Conservation (phyloP, 2,888 invertebrate genomes). For the Hirtodrosophila confusa region DNA sequence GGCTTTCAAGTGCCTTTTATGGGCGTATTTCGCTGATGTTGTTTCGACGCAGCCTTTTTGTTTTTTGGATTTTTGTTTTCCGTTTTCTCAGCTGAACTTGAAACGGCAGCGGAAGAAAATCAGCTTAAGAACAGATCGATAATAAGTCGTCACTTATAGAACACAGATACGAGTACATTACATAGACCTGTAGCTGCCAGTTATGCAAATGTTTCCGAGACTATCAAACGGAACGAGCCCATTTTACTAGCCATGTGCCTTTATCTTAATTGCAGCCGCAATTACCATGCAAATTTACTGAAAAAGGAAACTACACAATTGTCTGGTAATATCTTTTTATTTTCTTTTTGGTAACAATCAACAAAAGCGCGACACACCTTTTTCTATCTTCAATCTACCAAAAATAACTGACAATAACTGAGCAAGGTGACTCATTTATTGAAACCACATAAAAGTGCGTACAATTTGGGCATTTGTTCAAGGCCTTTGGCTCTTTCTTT, state of each 20-base stretch:
- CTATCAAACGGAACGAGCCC: constrained; percentile 8
- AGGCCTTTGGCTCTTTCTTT: constrained; percentile 47
- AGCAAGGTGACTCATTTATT: constrained; percentile 38
- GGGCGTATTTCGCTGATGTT: constrained; percentile 46
- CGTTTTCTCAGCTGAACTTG: constrained; percentile 63
- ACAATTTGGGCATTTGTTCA: constrained; percentile 54
- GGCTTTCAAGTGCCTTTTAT: constrained; percentile 63
- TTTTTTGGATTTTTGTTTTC: constrained; percentile 16
- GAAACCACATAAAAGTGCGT: constrained; percentile 20
- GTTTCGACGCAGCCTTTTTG: constrained; percentile 30
- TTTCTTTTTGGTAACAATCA: constrained; percentile 21
- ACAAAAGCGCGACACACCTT: constrained; percentile 28
- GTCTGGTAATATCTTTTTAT: background rate
- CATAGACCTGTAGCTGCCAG: constrained; percentile 6
- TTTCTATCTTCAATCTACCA: background rate
- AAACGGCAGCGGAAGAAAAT: constrained; percentile 44
- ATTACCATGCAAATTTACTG: constrained; percentile 32
- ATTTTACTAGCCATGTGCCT: constrained; percentile 25
- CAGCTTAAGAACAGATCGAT: constrained; percentile 66
- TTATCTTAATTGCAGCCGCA: constrained; percentile 47
- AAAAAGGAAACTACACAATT: constrained; percentile 21
- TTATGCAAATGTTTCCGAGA: constrained; percentile 39
- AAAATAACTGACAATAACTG: background rate
- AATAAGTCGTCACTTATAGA: constrained; percentile 38
- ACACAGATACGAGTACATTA: background rate